Conservation (phyloP, 2,888 invertebrate genomes). For the Drosophila glabriapex region DNA sequence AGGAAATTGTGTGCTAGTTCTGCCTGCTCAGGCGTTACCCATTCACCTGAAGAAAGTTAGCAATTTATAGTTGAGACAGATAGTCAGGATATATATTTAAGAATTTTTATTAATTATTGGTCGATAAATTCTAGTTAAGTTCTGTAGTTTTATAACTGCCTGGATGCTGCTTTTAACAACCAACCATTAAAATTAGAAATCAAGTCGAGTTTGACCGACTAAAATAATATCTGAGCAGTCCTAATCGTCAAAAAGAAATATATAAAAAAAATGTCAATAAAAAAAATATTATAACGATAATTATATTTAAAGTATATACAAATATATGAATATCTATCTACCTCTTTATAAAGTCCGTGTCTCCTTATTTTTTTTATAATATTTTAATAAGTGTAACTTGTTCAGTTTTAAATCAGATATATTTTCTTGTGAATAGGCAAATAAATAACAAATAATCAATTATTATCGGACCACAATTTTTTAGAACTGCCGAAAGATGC, state of each 20-base stretch:
- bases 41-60: conserved; percentile 87
- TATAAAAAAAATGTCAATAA: not conserved
- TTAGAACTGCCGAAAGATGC: too few species aligned
- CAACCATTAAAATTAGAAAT: not conserved
- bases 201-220: not conserved
- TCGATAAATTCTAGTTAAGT: not conserved
- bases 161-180: not conserved
- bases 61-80: conserved; percentile 34
- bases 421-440: not conserved
- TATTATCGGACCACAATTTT: not conserved
- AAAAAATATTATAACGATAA: not conserved
- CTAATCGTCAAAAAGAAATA: not conserved
- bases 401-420: not conserved
- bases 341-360: not conserved
- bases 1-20: conserved; percentile 94
- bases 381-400: not conserved
- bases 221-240: not conserved
- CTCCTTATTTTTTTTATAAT: not conserved
- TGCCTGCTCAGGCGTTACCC: conserved; percentile 92
- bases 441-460: not conserved
- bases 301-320: not conserved
- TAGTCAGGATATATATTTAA: conserved; percentile 1
- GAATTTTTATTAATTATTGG: conserved; percentile 45
- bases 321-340: not conserved
- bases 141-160: not conserved